Conservation (phyloP, 2,888 invertebrate genomes). For the Lepas anatifera region DNA sequence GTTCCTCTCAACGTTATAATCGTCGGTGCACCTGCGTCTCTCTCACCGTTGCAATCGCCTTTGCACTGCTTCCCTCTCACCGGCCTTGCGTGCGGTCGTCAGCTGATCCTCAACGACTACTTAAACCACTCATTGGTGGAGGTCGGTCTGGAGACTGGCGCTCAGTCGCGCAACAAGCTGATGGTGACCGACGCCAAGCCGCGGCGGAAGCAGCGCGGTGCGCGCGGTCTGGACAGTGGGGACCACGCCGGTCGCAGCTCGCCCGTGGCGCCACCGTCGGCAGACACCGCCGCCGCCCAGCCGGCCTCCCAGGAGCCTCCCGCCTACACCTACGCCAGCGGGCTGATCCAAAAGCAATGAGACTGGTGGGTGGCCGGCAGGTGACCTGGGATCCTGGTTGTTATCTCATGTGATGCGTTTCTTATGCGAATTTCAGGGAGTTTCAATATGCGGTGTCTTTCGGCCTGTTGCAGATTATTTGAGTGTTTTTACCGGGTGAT, state of each 20-base stretch:
- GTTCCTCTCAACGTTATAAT: too few species aligned
- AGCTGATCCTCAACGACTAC: constrained; percentile 10
- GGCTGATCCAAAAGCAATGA: constrained; percentile 2
- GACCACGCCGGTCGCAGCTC: constrained; percentile 6
- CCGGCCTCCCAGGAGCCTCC: neutral
- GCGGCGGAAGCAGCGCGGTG: neutral
- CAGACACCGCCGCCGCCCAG: neutral
- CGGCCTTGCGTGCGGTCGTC: neutral
- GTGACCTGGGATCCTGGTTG: neutral
- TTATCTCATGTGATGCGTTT: neutral
- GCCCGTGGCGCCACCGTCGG: neutral
- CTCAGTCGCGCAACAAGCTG: neutral
- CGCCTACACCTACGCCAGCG: constrained; percentile 7
- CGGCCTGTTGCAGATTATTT: too few species aligned
- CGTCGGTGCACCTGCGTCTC: too few species aligned
- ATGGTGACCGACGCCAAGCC: neutral
- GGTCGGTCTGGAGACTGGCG: neutral
- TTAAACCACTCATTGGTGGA: neutral
- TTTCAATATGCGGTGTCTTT: too few species aligned
- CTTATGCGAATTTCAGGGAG: too few species aligned
- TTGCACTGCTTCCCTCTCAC: too few species aligned
- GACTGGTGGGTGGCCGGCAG: neutral
- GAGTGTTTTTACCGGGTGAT: too few species aligned
- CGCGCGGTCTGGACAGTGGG: neutral
- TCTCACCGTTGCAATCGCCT: too few species aligned